phyloP scores from a whole-genome alignment of 2,113 vertebrate species.

The Propithecus coquereli region DNA sequence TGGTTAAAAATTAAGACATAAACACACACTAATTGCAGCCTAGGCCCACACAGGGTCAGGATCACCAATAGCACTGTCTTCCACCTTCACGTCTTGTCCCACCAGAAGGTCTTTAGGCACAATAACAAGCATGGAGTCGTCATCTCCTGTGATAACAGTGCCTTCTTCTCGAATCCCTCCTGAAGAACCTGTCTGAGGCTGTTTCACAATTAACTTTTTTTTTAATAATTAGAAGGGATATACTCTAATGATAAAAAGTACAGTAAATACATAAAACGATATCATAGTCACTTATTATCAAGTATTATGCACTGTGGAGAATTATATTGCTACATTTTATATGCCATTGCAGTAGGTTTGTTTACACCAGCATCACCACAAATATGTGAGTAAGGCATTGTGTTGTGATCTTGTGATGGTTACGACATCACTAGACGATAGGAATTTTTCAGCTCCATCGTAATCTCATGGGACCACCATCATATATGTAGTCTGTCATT shows the following conservation, averaged over 20 bases:
- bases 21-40: neutral
- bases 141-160: neutral
- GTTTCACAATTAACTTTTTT: neutral
- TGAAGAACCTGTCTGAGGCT: neutral
- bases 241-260: neutral
- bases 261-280: neutral
- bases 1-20: neutral
- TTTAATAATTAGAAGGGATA: neutral
- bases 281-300: neutral
- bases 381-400: neutral
- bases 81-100: neutral
- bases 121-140: neutral
- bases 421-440: neutral
- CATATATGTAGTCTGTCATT: neutral
- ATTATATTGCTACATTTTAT: neutral
- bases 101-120: neutral
- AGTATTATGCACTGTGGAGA: neutral
- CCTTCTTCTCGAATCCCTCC: neutral
- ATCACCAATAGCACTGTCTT: neutral
- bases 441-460: neutral
- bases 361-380: neutral
- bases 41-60: neutral
- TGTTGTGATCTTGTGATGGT: neutral
- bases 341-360: neutral
- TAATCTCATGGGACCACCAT: neutral